These are phyloP conservation scores for Carterocephalus palaemon DNA, from an alignment of 2,888 invertebrate genomes.

Conservation along the genomic window DNA sequence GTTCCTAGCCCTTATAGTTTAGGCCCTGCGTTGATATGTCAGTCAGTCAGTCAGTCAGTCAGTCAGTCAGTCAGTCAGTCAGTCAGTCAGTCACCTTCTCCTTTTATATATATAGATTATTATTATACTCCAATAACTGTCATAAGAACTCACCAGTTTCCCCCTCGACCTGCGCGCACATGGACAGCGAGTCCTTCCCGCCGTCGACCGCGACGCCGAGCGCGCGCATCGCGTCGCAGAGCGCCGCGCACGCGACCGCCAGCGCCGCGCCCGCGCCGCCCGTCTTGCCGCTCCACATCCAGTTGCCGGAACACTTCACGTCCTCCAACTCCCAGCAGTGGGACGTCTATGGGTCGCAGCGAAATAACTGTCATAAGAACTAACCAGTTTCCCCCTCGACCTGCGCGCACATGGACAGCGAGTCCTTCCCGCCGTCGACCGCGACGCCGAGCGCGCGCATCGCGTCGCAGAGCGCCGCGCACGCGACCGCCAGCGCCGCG, in stretches of 20 bases:
- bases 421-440: slow-evolving; percentile 98
- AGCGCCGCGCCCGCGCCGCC: slow-evolving; percentile 94
- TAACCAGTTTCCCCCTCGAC: slow-evolving; percentile 80
- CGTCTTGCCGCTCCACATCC: slow-evolving; percentile 99
- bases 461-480: slow-evolving; percentile 90
- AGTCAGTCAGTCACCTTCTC: too few species aligned
- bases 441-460: slow-evolving; percentile 91
- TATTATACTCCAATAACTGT: too few species aligned
- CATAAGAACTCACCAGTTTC: slow-evolving; percentile 5
- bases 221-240: slow-evolving; percentile 89
- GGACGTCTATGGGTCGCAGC: too few species aligned
- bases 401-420: slow-evolving; percentile 97
- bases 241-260: slow-evolving; percentile 91
- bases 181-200: slow-evolving; percentile 97
- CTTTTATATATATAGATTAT: too few species aligned
- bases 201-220: slow-evolving; percentile 95
- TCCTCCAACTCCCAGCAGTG: slow-evolving; percentile 86
- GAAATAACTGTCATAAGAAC: background rate
- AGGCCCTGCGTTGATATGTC: too few species aligned
- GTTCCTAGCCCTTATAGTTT: too few species aligned
- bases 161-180: slow-evolving; percentile 91
- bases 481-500: slow-evolving; percentile 91
- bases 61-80: too few species aligned
- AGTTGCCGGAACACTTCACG: slow-evolving; percentile 99
- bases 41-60: too few species aligned